Evolutionary conservation across 2,797 vertebrate genomes (phyloP).

Genomic region (Masticophis lateralis): DNA sequence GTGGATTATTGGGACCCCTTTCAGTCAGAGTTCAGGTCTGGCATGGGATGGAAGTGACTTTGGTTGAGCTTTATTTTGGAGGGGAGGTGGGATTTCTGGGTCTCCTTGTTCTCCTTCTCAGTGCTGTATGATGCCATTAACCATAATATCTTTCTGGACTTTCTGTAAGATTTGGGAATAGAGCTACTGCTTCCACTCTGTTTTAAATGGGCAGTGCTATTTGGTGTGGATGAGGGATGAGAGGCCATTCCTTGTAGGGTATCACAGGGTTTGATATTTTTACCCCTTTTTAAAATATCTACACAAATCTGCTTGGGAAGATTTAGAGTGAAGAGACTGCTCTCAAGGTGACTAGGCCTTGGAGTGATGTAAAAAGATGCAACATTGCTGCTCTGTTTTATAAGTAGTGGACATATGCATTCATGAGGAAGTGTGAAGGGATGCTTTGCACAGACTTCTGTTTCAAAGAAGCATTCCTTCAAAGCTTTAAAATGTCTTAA

Average conservation of each 20-base stretch:
- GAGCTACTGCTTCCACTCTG: not conserved
- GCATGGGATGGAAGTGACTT: not conserved
- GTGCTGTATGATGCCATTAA: not conserved
- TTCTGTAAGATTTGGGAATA: not conserved
- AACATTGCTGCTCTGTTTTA: not conserved
- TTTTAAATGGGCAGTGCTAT: not conserved
- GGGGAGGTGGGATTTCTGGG: accelerated
- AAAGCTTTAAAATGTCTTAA: not conserved
- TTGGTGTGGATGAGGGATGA: not conserved
- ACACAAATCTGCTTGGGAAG: not conserved
- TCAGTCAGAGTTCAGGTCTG: not conserved
- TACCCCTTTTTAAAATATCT: not conserved
- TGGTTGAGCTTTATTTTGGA: not conserved
- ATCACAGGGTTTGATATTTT: not conserved
- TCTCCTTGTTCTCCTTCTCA: not conserved
- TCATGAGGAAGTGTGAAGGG: not conserved
- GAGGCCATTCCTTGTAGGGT: not conserved
- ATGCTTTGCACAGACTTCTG: not conserved
- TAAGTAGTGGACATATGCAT: not conserved
- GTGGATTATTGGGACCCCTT: not conserved
- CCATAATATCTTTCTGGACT: not conserved
- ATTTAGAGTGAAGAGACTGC: not conserved
- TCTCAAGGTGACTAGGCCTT: not conserved
- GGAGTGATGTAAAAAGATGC: not conserved
- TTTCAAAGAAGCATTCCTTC: not conserved